A percentile compares a stretch with the other conserved stretches of the same genome.
phyloP scores from a whole-genome alignment of 2,113 vertebrate genomes.

The Bufo bufo region DNA sequence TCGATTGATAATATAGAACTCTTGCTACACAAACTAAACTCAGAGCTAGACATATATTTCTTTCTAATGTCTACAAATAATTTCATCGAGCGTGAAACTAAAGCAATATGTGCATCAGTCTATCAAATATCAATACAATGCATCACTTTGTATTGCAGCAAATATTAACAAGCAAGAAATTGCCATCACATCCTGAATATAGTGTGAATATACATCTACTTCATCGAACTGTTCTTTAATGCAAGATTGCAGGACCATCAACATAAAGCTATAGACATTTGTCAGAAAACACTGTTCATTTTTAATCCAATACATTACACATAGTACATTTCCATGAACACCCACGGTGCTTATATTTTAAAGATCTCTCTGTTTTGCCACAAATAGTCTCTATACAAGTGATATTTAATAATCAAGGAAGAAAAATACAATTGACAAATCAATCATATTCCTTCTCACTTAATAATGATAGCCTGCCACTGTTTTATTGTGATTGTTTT shows the following conservation, averaged over 20 bases:
- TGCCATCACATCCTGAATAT: not conserved
- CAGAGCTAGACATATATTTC: not conserved
- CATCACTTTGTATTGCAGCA: not conserved
- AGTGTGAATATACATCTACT: not conserved
- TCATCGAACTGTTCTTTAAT: not conserved
- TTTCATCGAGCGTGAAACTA: not conserved
- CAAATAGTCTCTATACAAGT: conserved; percentile 43
- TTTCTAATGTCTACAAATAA: not conserved
- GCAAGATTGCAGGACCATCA: not conserved
- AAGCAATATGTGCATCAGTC: not conserved
- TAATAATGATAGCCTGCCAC: conserved; percentile 56
- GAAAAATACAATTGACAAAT: conserved; percentile 56
- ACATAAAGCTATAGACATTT: conserved; percentile 27
- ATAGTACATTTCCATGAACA: conserved; percentile 12
- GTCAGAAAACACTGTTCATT: conserved; percentile 13
- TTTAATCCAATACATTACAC: conserved; percentile 20
- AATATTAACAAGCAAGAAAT: not conserved
- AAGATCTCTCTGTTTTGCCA: conserved; percentile 30
- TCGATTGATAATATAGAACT: too few species aligned
- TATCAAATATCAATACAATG: not conserved
- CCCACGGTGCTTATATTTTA: conserved; percentile 44
- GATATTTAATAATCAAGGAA: conserved; percentile 55
- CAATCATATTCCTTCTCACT: conserved; percentile 58
- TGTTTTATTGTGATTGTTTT: conserved; percentile 53
- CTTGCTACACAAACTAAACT: too few species aligned